These are phyloP conservation scores for Callopanchax toddi DNA, from an alignment of 2,113 vertebrate species.

Conservation along the genomic window DNA sequence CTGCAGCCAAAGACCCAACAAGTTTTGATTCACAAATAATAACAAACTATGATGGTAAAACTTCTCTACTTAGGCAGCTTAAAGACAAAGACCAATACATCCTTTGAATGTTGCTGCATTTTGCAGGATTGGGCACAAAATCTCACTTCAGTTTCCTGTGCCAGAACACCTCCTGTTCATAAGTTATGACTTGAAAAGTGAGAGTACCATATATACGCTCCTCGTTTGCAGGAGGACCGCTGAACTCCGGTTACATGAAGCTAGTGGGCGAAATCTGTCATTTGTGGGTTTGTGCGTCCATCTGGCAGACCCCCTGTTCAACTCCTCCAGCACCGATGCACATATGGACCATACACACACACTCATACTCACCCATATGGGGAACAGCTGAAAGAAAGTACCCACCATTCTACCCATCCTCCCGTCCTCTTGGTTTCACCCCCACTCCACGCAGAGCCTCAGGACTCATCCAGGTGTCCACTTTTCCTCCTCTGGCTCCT, in stretches of 20 bases:
- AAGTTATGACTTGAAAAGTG: constrained; percentile 25
- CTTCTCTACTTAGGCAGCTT: constrained; percentile 4
- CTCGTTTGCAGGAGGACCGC: constrained; percentile 27
- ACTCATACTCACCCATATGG: constrained; percentile 37
- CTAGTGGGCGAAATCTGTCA: constrained; percentile 65
- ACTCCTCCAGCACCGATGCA: constrained; percentile 74
- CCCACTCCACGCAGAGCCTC: constrained; percentile 60
- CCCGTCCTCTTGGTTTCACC: constrained; percentile 32
- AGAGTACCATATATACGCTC: constrained; percentile 17
- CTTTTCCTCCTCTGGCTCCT: constrained; percentile 40
- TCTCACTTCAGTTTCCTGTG: constrained; percentile 2
- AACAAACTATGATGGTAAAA: background rate
- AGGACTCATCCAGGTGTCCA: constrained; percentile 76
- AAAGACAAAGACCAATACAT: background rate
- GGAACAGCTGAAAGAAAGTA: constrained; percentile 72
- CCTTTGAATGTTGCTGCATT: background rate
- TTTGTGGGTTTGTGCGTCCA: constrained; percentile 63
- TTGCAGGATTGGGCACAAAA: background rate
- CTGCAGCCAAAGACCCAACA: constrained; percentile 20
- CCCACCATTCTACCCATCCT: constrained; percentile 47
- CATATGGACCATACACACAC: constrained; percentile 68
- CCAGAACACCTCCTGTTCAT: constrained; percentile 27
- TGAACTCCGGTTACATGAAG: constrained; percentile 58
- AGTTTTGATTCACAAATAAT: constrained; percentile 3
- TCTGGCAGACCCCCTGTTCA: constrained; percentile 74